phyloP scores from a whole-genome alignment of 53 echinoderm and acorn worm species.

The Hippasteria phrygiana region DNA sequence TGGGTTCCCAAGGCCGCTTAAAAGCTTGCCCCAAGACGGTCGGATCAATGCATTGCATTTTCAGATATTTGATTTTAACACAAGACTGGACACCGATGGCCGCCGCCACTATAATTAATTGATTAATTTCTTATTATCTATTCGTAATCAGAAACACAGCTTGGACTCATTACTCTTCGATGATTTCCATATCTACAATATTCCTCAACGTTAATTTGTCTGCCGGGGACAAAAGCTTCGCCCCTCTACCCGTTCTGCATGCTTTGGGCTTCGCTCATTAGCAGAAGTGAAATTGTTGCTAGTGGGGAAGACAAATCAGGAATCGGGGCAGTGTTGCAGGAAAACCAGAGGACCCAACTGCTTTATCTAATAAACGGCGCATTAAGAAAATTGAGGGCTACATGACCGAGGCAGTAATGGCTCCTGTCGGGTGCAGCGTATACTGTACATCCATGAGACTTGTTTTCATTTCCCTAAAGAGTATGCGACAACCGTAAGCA shows the following conservation, averaged over 20 bases:
- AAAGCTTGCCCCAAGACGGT: background rate
- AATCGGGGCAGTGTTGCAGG: conserved; percentile 48
- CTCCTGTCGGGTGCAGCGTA: background rate
- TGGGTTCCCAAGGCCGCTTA: background rate
- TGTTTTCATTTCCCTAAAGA: conserved; percentile 16
- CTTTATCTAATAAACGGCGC: conserved; percentile 58
- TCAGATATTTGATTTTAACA: background rate
- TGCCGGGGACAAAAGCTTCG: conserved; percentile 13
- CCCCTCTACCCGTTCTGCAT: conserved; percentile 18
- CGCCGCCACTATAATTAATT: conserved; percentile 41
- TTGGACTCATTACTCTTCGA: conserved; percentile 16
- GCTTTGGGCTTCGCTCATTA: conserved; percentile 47
- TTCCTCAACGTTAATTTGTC: conserved; percentile 9
- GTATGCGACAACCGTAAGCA: background rate
- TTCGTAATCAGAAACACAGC: background rate
- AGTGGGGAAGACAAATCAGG: conserved; percentile 32
- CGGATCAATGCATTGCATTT: no score
- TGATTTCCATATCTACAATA: conserved; percentile 29
- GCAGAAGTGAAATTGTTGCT: conserved; percentile 59
- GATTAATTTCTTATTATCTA: conserved; percentile 53
- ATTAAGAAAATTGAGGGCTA: conserved; percentile 64
- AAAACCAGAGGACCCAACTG: background rate
- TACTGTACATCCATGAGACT: background rate
- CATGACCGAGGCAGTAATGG: conserved; percentile 16
- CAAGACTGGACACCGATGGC: conserved; percentile 30